phyloP scores from a whole-genome alignment of 1,140 invertebrate genomes.

The Drosophila funebris region DNA sequence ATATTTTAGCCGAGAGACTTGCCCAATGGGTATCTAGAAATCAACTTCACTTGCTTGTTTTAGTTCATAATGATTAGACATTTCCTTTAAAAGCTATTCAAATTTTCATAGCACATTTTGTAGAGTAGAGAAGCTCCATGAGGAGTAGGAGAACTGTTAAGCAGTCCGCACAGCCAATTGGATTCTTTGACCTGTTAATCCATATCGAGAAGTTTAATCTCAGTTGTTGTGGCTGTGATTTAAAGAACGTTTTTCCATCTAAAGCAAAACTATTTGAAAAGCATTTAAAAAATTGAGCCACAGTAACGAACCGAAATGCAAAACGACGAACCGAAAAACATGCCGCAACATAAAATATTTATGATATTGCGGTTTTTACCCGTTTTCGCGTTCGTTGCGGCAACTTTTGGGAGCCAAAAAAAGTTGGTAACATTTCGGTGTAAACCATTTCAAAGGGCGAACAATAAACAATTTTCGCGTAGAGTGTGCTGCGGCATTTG shows the following conservation, averaged over 20 bases:
- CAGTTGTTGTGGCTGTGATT: background rate
- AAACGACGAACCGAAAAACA: constrained; percentile 43
- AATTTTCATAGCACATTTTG: no score
- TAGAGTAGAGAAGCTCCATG: no score
- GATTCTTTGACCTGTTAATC: no score
- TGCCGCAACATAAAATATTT: constrained; percentile 76
- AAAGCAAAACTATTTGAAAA: constrained; percentile 53
- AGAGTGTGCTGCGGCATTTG: constrained; percentile 34
- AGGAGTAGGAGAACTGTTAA: no score
- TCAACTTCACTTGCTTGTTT: no score
- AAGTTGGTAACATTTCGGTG: constrained; percentile 12
- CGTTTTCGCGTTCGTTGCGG: constrained; percentile 41
- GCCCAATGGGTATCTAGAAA: no score
- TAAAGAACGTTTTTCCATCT: background rate
- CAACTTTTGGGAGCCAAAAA: constrained; percentile 57
- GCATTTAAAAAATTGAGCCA: constrained; percentile 30
- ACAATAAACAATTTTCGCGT: constrained; percentile 62
- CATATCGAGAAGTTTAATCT: background rate
- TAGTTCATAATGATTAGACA: no score
- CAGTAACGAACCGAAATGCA: constrained; percentile 38
- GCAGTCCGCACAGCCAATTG: no score
- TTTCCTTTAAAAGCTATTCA: no score
- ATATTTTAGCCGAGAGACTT: no score
- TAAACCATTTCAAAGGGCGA: constrained; percentile 35
- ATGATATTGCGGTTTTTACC: constrained; percentile 67